These are phyloP conservation scores for Pangasius sanitwongsei DNA, from an alignment of 2,797 vertebrate species.

Conservation along the genomic window DNA sequence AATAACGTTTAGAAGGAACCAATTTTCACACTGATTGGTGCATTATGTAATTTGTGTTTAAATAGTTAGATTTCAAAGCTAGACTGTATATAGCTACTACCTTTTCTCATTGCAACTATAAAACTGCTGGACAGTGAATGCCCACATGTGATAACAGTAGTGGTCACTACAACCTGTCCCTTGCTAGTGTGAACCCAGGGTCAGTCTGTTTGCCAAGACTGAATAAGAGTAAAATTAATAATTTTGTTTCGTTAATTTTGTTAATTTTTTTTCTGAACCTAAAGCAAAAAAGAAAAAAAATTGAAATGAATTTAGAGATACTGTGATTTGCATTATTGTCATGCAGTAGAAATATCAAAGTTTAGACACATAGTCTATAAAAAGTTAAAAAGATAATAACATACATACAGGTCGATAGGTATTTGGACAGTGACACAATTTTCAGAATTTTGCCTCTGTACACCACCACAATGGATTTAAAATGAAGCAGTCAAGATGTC, in stretches of 20 bases:
- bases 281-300: not conserved
- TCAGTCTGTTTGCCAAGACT: too few relatives aligned
- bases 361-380: not conserved
- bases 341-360: not conserved
- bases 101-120: not conserved
- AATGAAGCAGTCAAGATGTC: too few relatives aligned
- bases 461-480: too few relatives aligned
- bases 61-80: not conserved
- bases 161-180: too few relatives aligned
- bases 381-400: not conserved
- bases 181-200: not conserved
- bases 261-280: not conserved
- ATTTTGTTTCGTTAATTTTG: not conserved
- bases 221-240: not conserved
- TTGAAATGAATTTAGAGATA: not conserved
- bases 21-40: not conserved
- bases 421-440: too few relatives aligned
- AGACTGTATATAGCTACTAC: not conserved
- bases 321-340: not conserved
- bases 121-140: not conserved
- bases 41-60: not conserved
- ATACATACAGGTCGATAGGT: too few relatives aligned
- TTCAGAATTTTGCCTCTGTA: too few relatives aligned
- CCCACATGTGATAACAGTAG: not conserved
- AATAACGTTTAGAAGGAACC: not conserved